Percentiles rank a stretch among this genome's conserved stretches.
Conservation (phyloP, 2,797 vertebrate genomes). For the Mionectes olivaceus region DNA sequence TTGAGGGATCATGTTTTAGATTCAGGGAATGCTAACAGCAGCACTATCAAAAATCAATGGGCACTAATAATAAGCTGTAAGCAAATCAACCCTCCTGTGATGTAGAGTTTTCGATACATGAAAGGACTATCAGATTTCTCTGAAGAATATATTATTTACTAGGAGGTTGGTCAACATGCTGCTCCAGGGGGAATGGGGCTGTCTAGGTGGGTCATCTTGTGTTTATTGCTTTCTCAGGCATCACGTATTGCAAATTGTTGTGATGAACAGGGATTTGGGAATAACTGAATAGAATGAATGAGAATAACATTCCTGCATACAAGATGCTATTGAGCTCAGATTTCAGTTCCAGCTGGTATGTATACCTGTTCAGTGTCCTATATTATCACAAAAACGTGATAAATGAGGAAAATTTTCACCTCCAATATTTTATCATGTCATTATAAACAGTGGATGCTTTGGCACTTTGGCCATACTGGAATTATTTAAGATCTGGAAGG, state of each 20-base stretch:
- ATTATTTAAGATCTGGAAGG: not conserved
- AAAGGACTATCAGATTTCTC: not conserved
- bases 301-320: not conserved
- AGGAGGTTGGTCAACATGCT: not conserved
- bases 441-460: not conserved
- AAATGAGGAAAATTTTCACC: not conserved
- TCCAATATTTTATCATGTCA: not conserved
- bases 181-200: not conserved
- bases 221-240: not conserved
- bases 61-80: not conserved
- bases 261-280: not conserved
- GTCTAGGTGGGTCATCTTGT: not conserved
- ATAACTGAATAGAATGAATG: not conserved
- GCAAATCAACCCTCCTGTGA: fast-evolving
- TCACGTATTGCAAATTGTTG: not conserved
- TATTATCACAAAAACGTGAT: not conserved
- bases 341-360: not conserved
- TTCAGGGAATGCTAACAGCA: not conserved
- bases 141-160: not conserved
- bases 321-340: not conserved
- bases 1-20: not conserved
- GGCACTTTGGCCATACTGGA: not conserved
- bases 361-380: not conserved
- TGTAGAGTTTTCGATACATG: not conserved
- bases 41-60: not conserved